Evolutionary conservation across 2,113 vertebrate genomes (phyloP), one percentile per base, ranked within the genome.

Genomic region (Silurus glanis): DNA sequence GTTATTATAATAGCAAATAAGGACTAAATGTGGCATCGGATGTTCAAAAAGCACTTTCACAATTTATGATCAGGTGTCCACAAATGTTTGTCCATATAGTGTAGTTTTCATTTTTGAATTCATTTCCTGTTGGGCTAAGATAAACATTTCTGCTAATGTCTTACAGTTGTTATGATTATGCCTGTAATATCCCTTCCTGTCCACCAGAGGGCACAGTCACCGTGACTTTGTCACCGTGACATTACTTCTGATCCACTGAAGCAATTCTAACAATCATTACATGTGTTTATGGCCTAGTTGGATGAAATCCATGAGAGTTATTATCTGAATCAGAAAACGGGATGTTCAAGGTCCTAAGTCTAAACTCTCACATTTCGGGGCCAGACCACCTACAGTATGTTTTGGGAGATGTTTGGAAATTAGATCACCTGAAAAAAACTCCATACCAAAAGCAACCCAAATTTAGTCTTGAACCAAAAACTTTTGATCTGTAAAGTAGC

Each of bases 71-170:
- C 37, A 37, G 37, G 37, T 37, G 2, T 37, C 37, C 37, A 37
- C 37, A 37, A 37, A 37, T 37, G 28, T 37, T 37, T 37, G 37
- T 37, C 37, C 37, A 37, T 37, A 37, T 37, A 37, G 37, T 37
- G 37, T 37, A 37, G 37, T 37, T 37, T 37, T 37, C 37, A 37
- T 28, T 69, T 72, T 4, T 19, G 19, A 47, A 19, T 45, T 10
- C 3, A 47, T 45, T 2, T 71, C 25, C 17, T 49, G 45, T 21
- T 47, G 21, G 55, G 23, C 47, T 53, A 69, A 21, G 66, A 53
- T 25, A 53, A 66, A 16, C 28, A 71, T 87, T 91, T 89, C 82
- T 88, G 89, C n/a, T 67, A 37, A 37, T 37, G 37, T 37, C 37
- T 28, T 67, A 5, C 66, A 28, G 25, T 12, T 14, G 14, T 45